A percentile compares a stretch with the other conserved stretches of the same genome.
Evolutionary conservation across 2,888 invertebrate genomes (phyloP).

Genomic region (Apoda limacodes): DNA sequence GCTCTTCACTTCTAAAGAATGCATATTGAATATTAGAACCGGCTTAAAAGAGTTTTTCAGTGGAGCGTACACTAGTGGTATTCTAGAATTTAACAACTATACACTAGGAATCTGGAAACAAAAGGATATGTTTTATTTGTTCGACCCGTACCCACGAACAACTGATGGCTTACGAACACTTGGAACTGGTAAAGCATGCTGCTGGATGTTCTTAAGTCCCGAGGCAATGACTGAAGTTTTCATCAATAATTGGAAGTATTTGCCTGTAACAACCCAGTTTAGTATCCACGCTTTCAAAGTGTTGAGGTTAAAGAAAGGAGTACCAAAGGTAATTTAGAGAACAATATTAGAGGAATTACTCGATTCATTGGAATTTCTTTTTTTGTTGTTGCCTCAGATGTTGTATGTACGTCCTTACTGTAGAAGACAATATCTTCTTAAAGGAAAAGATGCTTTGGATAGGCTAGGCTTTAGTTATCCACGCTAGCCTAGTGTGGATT

Average conservation of each 20-base stretch:
- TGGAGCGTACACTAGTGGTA: constrained; percentile 56
- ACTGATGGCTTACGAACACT: constrained; percentile 63
- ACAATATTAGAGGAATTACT: too few species aligned
- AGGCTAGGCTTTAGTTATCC: too few species aligned
- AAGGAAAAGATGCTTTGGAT: too few species aligned
- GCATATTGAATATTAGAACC: constrained; percentile 55
- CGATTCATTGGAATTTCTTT: too few species aligned
- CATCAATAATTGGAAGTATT: constrained; percentile 63
- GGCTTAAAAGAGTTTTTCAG: constrained; percentile 65
- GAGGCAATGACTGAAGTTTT: constrained; percentile 68
- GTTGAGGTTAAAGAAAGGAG: constrained; percentile 57
- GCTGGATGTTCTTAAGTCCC: constrained; percentile 72
- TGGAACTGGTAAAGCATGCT: constrained; percentile 70
- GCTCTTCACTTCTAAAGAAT: constrained; percentile 61
- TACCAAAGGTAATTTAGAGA: constrained; percentile 46
- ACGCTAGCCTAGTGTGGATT: too few species aligned
- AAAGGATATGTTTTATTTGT: constrained; percentile 72
- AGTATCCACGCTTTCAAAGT: constrained; percentile 73
- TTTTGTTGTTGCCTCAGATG: too few species aligned
- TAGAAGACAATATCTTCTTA: too few species aligned
- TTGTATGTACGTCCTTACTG: too few species aligned
- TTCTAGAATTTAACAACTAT: constrained; percentile 71
- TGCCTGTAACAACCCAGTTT: constrained; percentile 56
- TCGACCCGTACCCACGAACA: constrained; percentile 75
- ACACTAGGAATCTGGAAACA: constrained; percentile 74